Base-by-base conservation (phyloP, 2,888 invertebrate species). In the Sinelater perroti region DNA sequence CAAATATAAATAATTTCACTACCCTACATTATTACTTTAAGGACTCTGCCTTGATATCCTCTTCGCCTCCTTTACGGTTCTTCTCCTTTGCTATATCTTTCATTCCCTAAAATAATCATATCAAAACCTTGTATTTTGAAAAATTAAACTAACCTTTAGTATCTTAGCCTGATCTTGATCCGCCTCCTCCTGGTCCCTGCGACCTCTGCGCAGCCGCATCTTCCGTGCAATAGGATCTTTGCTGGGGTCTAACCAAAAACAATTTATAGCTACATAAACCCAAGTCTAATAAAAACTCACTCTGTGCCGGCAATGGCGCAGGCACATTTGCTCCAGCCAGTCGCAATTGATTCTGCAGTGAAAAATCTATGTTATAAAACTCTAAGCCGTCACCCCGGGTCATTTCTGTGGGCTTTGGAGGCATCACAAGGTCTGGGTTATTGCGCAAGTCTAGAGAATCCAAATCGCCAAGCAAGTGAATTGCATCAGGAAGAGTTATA, bases 321-420 rank as follows among this genome's bases (percentile, higher is more conserved):
- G 91, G 89, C 5, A 91, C 87, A 56, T 89, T 89, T 0, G 96
- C 96, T 0, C 97, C 97, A 13, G 97, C 97, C 63, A 95, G 78
- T 63, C 93, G 84, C 51, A 99, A 79, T 78, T 99, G 99, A 70
- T 95, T 91, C 82, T 95, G 95, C 61, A 99, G 82, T 0, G 97
- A 97, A 81, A 99, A 99, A 81, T 99, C 99, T 55, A 99, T 97
- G 73, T 99, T 99, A 78, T 99, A 99, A 80, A 92, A 99, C 74
- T 93, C 93, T 42, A 94, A 79, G 0, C 93, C 94, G 30, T 91
- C 83, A 1, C 92, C 90, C 60, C 87, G 83, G 0, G 72, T 73
- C 66, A 89, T 85, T 75, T 94, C 89, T 10, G 87, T 88, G 0
- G 98, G 98, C 78, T 97, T 97, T 2, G 95, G 95, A 0, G 99